These are phyloP conservation scores for Corvus moneduloides DNA, from an alignment of 2,113 vertebrate species.

Conservation along the genomic window DNA sequence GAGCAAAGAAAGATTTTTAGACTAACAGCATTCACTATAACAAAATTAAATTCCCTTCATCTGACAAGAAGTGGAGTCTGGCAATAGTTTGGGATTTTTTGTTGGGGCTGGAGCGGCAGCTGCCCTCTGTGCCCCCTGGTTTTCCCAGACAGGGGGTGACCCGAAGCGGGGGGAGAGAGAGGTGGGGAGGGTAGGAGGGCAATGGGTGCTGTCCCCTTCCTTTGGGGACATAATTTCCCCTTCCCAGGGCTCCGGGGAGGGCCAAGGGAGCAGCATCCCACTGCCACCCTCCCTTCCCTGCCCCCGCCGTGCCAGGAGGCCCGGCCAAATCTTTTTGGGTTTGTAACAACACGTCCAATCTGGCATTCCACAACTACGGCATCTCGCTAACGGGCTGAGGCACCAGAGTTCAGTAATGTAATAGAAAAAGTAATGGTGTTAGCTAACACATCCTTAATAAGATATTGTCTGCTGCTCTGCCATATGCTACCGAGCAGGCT, in stretches of 20 bases:
- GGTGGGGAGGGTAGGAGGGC: not conserved
- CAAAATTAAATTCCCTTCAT: conserved; percentile 75
- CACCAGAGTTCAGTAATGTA: conserved; percentile 76
- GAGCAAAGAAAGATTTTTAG: conserved; percentile 71
- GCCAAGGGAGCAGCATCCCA: not conserved
- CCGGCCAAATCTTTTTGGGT: conserved; percentile 14
- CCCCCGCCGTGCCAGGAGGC: not conserved
- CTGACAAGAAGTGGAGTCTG: conserved; percentile 54
- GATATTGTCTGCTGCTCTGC: conserved; percentile 80
- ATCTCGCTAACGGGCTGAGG: conserved; percentile 69
- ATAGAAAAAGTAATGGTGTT: conserved; percentile 78
- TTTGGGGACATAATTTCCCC: not conserved
- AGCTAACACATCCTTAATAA: conserved; percentile 84
- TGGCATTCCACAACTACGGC: conserved; percentile 65
- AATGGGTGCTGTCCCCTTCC: not conserved
- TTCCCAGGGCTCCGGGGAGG: not conserved
- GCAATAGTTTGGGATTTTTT: not conserved
- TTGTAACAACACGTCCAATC: not conserved
- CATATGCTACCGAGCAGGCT: conserved; percentile 77
- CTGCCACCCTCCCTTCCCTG: too few species aligned
- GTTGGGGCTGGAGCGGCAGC: not conserved
- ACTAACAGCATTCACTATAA: conserved; percentile 63
- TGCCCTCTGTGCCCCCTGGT: not conserved
- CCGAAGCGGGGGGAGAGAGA: rapidly evolving
- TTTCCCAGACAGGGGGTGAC: not conserved